Conservation (phyloP, 2,888 invertebrate species). For the Colletes collaris region DNA sequence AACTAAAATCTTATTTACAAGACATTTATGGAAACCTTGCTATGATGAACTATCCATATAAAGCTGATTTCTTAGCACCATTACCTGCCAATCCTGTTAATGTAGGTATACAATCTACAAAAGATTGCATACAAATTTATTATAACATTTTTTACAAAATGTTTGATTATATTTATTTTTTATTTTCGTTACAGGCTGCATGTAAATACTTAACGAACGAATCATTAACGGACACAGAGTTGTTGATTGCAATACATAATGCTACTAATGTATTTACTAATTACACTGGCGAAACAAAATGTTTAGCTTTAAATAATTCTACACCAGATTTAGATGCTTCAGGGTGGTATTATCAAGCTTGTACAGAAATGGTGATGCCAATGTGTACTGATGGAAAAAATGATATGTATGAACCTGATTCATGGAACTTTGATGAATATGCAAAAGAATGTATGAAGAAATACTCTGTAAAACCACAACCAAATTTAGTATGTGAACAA, state of each 20-base stretch:
- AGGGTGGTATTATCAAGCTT: conserved; percentile 94
- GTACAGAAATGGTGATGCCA: conserved; percentile 99
- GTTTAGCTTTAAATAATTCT: conserved; percentile 87
- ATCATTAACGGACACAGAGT: conserved; percentile 69
- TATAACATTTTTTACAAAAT: neutral
- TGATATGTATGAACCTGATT: conserved; percentile 92
- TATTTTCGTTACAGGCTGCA: conserved; percentile 81
- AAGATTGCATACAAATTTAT: neutral
- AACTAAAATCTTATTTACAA: conserved; percentile 88
- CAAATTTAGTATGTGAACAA: conserved; percentile 87
- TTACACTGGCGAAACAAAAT: conserved; percentile 89
- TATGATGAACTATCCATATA: conserved; percentile 98
- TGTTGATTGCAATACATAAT: conserved; percentile 85
- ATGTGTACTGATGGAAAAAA: conserved; percentile 90
- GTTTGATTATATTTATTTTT: neutral
- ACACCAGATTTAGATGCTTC: conserved; percentile 85
- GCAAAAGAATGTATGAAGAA: conserved; percentile 88
- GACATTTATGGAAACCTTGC: conserved; percentile 92
- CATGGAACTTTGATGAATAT: conserved; percentile 90
- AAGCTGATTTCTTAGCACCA: conserved; percentile 91
- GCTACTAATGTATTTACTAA: conserved; percentile 92
- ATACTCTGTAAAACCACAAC: conserved; percentile 88
- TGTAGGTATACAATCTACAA: conserved; percentile 75
- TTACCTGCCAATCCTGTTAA: conserved; percentile 94
- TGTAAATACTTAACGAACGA: conserved; percentile 83